Percentiles rank a stretch among this genome's conserved stretches.
Conservation (phyloP, 2,888 invertebrate genomes). For the Tetramorium bicarinatum region DNA sequence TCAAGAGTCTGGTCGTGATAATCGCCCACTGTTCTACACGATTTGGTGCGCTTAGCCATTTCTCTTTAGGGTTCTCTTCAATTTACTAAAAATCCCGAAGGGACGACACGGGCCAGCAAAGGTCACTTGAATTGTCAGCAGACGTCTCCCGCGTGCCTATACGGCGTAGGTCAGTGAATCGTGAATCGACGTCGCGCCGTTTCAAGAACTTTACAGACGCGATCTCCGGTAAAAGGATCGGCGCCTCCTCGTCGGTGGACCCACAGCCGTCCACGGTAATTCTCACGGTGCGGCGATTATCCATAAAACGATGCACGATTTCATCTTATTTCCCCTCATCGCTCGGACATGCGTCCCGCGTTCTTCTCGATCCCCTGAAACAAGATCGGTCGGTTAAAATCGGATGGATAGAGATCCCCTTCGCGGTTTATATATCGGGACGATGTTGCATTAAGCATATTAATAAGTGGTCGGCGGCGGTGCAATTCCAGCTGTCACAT, state of each 20-base stretch:
- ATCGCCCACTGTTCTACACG: slow-evolving; percentile 68
- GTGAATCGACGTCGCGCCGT: slow-evolving; percentile 69
- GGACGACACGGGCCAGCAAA: slow-evolving; percentile 64
- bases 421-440: not conserved
- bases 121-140: slow-evolving; percentile 70
- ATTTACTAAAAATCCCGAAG: slow-evolving; percentile 55
- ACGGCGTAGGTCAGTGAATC: slow-evolving; percentile 74
- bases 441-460: slow-evolving; percentile 34
- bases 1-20: slow-evolving; percentile 65
- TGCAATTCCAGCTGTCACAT: slow-evolving; percentile 37
- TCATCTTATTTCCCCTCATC: slow-evolving; percentile 53
- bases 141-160: slow-evolving; percentile 62
- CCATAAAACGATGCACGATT: slow-evolving; percentile 58
- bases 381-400: slow-evolving; percentile 27
- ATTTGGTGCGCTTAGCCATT: slow-evolving; percentile 62
- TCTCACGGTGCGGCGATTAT: slow-evolving; percentile 73
- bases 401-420: slow-evolving; percentile 22
- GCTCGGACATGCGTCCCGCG: slow-evolving; percentile 14
- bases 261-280: slow-evolving; percentile 45
- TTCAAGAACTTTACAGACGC: slow-evolving; percentile 63
- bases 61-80: slow-evolving; percentile 34
- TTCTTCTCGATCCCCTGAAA: slow-evolving; percentile 19
- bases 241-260: slow-evolving; percentile 21
- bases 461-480: slow-evolving; percentile 24
- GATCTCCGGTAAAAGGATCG: slow-evolving; percentile 59